Conservation (phyloP, 2,113 vertebrate species). For the Lota lota region DNA sequence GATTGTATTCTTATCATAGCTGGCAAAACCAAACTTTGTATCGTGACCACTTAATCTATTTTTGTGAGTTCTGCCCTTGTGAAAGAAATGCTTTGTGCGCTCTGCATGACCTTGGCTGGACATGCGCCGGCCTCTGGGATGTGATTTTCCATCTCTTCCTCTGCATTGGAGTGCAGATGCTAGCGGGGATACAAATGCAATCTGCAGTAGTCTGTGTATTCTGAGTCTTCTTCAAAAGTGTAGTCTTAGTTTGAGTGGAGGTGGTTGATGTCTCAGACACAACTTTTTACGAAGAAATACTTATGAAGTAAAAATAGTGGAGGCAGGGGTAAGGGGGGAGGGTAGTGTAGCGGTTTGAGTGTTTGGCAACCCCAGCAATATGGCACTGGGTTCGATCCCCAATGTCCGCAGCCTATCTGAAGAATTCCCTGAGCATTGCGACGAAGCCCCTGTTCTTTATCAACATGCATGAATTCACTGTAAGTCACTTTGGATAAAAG, state of each 20-base stretch:
- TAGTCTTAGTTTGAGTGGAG: slow-evolving; percentile 8
- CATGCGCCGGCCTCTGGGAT: slow-evolving; percentile 47
- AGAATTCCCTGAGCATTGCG: too few relatives aligned
- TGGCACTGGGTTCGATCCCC: too few relatives aligned
- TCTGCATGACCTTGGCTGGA: slow-evolving; percentile 56
- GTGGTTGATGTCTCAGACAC: slow-evolving; percentile 7
- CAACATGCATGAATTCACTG: too few relatives aligned
- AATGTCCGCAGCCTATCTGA: too few relatives aligned
- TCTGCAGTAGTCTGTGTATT: slow-evolving; percentile 10
- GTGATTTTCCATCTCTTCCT: slow-evolving; percentile 49
- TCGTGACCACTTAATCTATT: slow-evolving; percentile 51
- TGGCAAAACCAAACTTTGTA: slow-evolving; percentile 1
- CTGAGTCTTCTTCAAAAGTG: slow-evolving; percentile 30
- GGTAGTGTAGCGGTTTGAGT: too few relatives aligned
- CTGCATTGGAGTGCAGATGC: slow-evolving; percentile 42
- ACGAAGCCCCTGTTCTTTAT: too few relatives aligned
- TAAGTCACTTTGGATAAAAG: too few relatives aligned
- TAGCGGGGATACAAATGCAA: slow-evolving; percentile 57
- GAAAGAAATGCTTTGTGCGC: slow-evolving; percentile 29
- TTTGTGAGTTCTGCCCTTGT: slow-evolving; percentile 36
- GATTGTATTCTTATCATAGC: slow-evolving; percentile 24
- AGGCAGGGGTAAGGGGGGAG: too few relatives aligned
- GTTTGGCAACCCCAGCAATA: too few relatives aligned
- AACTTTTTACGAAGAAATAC: too few relatives aligned
- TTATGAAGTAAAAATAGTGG: too few relatives aligned